Percentiles rank a stretch among this genome's conserved stretches.
These are phyloP conservation scores for Collichthys lucidus DNA, from an alignment of 2,113 vertebrate genomes.

Conservation along the genomic window DNA sequence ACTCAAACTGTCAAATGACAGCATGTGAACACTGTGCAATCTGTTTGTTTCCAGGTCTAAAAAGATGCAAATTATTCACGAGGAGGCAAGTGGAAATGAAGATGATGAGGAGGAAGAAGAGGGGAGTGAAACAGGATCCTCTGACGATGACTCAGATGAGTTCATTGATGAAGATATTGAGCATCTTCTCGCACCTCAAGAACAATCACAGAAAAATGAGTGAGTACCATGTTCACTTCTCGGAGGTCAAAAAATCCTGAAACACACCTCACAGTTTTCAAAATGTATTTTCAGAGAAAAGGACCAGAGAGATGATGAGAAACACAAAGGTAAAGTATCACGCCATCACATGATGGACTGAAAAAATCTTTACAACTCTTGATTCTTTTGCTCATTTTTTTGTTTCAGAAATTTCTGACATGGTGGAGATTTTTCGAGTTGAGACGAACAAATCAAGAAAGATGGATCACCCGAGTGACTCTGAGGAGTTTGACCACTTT, in stretches of 20 bases:
- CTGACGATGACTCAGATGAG: conserved; percentile 22
- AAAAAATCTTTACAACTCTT: too few species aligned
- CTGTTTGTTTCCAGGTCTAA: conserved; percentile 47
- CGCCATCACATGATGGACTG: background rate
- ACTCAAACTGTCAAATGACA: background rate
- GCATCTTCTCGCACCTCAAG: conserved; percentile 76
- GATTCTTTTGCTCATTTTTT: background rate
- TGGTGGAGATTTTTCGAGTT: conserved; percentile 58
- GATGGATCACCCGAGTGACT: conserved; percentile 43
- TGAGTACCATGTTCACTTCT: conserved; percentile 49
- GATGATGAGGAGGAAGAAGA: conserved; percentile 41
- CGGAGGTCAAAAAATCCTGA: background rate
- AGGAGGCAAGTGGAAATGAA: conserved; percentile 50
- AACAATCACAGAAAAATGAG: conserved; percentile 47
- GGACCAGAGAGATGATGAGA: conserved; percentile 5
- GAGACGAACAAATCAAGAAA: background rate
- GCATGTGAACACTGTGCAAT: background rate
- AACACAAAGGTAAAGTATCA: conserved; percentile 63
- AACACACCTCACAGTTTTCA: background rate
- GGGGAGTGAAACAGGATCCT: conserved; percentile 33
- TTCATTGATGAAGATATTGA: conserved; percentile 71
- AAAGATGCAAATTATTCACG: conserved; percentile 21
- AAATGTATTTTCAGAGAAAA: conserved; percentile 54
- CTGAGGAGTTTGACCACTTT: conserved; percentile 83
- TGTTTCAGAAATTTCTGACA: conserved; percentile 53